Evolutionary conservation across 2,888 invertebrate genomes (phyloP), one percentile per base, ranked within the genome.

Genomic region (Rhamphomyia laevipes): DNA sequence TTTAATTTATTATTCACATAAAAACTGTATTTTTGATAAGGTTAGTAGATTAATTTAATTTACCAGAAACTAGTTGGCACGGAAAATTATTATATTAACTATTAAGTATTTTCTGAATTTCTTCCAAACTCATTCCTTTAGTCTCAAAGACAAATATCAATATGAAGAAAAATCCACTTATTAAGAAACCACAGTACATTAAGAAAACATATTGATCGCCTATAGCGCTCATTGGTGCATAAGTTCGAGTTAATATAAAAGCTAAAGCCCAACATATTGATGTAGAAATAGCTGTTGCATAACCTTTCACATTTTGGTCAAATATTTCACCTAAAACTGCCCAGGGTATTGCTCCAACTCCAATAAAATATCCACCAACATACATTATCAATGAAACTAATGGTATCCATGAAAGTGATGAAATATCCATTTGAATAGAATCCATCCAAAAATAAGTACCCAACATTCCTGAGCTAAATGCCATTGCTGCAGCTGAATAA

Each of bases 81-180:
- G n/a, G n/a, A n/a, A n/a, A n/a, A n/a, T n/a, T n/a, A 21, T 4
- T 4, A 21, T 4, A 21, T 21, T 21, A 21, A 21, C 3, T 21
- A 21, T 6, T 75, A 33, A 85, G 71, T 61, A 80, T 78, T 48
- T 80, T 77, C 68, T 87, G 86, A 55, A 93, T 92, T 71, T 93
- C 81, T 61, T 84, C 81, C 59, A 91, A 76, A 58, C 84, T 84
- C 71, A 86, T 84, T 33, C 91, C 92, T 69, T 88, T 91, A 0
- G 93, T 93, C 73, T 93, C 93, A 4, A 92, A 89, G n/a, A 94
- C 77, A 47, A 82, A 64, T 56, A 83, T 76, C 45, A 81, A 66
- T 0, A 84, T 80, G 70, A 91, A 93, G 62, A 85, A 73, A 64
- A 83, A 82, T 0, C 81, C 74, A 0, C 68, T 61, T 2, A 75